Conservation (phyloP, 2,797 vertebrate species). For the Melanotaenia boesemani region DNA sequence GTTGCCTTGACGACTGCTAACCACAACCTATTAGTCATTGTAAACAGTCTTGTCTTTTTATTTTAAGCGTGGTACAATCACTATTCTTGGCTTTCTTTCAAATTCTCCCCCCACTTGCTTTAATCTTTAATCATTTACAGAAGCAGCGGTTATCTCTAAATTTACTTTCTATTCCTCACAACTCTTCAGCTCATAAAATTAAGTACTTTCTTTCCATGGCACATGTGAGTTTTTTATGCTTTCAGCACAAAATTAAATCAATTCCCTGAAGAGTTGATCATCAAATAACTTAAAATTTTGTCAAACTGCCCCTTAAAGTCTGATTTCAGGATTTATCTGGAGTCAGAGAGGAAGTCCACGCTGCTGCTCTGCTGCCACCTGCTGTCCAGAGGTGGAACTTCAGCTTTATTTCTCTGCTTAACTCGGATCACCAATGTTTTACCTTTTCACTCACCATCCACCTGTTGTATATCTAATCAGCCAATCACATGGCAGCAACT, state of each 20-base stretch:
- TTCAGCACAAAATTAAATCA: background rate
- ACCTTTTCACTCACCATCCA: too few species aligned
- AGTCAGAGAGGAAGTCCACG: background rate
- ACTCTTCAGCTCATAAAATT: too few species aligned
- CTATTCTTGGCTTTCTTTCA: background rate
- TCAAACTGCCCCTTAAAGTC: background rate
- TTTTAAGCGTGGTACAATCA: background rate
- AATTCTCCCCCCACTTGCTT: too few species aligned
- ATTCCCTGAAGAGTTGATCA: too few species aligned
- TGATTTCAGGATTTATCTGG: background rate
- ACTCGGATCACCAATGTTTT: too few species aligned
- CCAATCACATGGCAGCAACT: too few species aligned
- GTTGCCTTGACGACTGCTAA: slow-evolving; percentile 51
- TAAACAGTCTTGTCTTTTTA: slow-evolving; percentile 19
- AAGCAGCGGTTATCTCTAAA: too few species aligned
- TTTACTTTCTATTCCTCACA: too few species aligned
- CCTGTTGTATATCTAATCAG: too few species aligned
- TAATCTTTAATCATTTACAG: too few species aligned
- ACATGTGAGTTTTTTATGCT: background rate
- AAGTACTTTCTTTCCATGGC: too few species aligned
- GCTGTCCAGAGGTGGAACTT: slow-evolving; percentile 7
- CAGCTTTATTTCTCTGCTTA: background rate
- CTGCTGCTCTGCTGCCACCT: slow-evolving; percentile 22
- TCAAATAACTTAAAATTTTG: background rate
- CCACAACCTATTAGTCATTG: slow-evolving; percentile 46